Evolutionary conservation across 2,797 vertebrate genomes (phyloP).

Genomic region (Danio albolineatus): DNA sequence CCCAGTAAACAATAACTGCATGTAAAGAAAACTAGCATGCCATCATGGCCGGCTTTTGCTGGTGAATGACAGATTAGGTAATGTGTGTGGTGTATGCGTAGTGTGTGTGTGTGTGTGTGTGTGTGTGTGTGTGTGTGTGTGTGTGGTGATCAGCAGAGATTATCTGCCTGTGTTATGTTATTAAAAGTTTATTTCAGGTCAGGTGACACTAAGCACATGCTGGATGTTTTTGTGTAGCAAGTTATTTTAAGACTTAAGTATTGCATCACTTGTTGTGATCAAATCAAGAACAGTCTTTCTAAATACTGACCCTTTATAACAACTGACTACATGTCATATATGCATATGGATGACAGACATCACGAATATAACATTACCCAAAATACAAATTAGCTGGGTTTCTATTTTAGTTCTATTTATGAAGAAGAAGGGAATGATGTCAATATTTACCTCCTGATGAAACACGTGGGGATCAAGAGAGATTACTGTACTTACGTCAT

Average conservation of each 20-base stretch:
- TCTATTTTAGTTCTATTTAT: neutral
- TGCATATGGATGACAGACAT: too few species aligned
- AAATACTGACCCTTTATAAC: neutral
- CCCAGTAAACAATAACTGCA: too few species aligned
- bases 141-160: constrained; percentile 19
- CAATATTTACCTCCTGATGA: constrained; percentile 18
- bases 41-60: neutral
- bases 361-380: too few species aligned
- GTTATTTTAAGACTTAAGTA: neutral
- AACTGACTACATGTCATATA: neutral
- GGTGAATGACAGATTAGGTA: constrained; percentile 4
- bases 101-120: neutral
- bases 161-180: constrained; percentile 4
- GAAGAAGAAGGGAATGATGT: neutral
- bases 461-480: constrained; percentile 16
- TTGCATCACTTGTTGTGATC: neutral
- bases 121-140: neutral
- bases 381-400: neutral
- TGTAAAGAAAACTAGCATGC: too few species aligned
- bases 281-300: neutral
- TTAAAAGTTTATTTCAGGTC: constrained; percentile 26
- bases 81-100: too few species aligned
- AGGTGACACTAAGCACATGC: constrained; percentile 23
- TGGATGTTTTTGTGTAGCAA: neutral
- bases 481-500: constrained; percentile 26